Evolutionary conservation across 2,797 vertebrate genomes (phyloP), one percentile per base, ranked within the genome.

Genomic region (Anguilla obscura): DNA sequence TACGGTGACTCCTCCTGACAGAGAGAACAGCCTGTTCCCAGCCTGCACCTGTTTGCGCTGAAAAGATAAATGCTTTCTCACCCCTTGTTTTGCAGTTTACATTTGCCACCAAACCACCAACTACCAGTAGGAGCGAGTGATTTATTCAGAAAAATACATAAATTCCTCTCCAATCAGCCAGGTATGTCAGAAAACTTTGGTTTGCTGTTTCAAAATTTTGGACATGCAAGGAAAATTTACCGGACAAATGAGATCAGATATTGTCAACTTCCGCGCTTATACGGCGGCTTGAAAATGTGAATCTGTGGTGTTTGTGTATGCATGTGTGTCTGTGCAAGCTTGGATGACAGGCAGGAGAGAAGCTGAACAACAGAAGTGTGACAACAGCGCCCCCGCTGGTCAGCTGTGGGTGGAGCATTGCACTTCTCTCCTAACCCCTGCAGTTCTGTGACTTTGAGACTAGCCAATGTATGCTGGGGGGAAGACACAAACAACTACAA

Each of bases 301-400:
- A 21, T n/a, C 36, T 69, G 60, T 48, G 36, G 54, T 24, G 27
- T 30, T 5, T 82, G 36, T 48, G 36, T 12, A 8, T 66, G 56
- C 16, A 24, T 6, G 60, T 2, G 30, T 86, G 85, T 4, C 33
- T 66, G 84, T 18, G 36, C 18, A 36, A 12, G 58, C 33, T 18
- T n/a, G n/a, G 45, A 45, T n/a, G 27, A 54, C 52, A n/a, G 74
- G n/a, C 21, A 36, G 30, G 36, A 85, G 45, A n/a, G 21, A 4
- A 63, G 50, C 50, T 30, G 50, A 56, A 16, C 54, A 8, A 30
- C 27, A 60, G 33, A 40, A 40, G 54, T 36, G 80, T 58, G 52
- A 87, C 82, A 45, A 56, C 66, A 74, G 86, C 52, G 66, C 86
- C 88, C 82, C 86, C 30, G 52, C 33, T 84, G 82, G 52, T 16